Conservation (phyloP, 1,140 invertebrate species). For the Drosophila seguyi region DNA sequence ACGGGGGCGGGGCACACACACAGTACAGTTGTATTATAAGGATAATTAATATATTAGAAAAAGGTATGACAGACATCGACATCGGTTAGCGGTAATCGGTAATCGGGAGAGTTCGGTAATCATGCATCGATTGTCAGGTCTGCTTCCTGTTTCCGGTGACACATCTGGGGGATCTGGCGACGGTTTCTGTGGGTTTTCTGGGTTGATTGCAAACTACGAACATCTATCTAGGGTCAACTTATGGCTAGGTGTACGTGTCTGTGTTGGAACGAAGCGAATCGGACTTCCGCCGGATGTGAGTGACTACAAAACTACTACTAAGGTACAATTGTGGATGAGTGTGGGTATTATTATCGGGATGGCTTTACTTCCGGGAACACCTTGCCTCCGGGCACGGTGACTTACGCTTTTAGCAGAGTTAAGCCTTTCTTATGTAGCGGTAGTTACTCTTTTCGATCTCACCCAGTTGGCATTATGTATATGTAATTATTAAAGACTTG, state of each 20-base stretch:
- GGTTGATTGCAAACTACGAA: slow-evolving; percentile 59
- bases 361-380: slow-evolving; percentile 1
- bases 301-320: slow-evolving; percentile 82
- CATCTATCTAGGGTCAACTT: slow-evolving; percentile 39
- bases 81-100: slow-evolving; percentile 19
- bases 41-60: slow-evolving; percentile 14
- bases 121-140: slow-evolving; percentile 28
- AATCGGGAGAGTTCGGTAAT: slow-evolving; percentile 9
- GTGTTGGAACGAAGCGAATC: slow-evolving; percentile 4
- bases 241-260: slow-evolving; percentile 27
- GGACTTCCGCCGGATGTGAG: slow-evolving; percentile 34
- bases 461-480: slow-evolving; percentile 17
- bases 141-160: slow-evolving; percentile 17
- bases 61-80: slow-evolving; percentile 44
- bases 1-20: slow-evolving; percentile 22
- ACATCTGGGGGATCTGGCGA: slow-evolving; percentile 22
- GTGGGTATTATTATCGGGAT: slow-evolving; percentile 14
- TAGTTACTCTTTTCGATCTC: slow-evolving; percentile 31
- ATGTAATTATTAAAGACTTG: slow-evolving; percentile 26
- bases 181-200: neutral
- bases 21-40: slow-evolving; percentile 17
- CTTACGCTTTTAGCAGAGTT: slow-evolving; percentile 18
- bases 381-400: slow-evolving; percentile 12
- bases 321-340: slow-evolving; percentile 66
- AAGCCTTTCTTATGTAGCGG: slow-evolving; percentile 28